Evolutionary conservation across 2,797 vertebrate genomes (phyloP), one percentile per base, ranked within the genome.

Genomic region (Borostomias antarcticus): DNA sequence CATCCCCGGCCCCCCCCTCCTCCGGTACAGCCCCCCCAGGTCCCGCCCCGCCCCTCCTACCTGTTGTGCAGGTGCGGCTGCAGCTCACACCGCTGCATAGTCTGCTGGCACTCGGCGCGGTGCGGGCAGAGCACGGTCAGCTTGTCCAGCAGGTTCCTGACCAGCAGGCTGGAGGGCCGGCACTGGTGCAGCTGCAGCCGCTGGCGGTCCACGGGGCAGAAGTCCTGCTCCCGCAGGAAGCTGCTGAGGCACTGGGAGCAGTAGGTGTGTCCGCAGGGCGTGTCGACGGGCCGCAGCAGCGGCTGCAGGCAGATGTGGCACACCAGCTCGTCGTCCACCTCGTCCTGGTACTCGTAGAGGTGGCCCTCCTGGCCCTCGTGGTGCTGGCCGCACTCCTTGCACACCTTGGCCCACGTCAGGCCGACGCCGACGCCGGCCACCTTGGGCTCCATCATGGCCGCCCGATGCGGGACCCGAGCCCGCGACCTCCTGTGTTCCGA

Each of bases 281-380:
- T 98, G 87, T 98, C 96, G 94, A 96, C 94, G 0, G 96, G 96
- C 66, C 88, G 92, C 68, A 96, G 91, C 56, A 98, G 83, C 0
- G 96, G 95, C 88, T 97, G 95, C 68, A 98, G 92, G 75, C 96
- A 98, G 79, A 97, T 98, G 83, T 97, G 95, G 78, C 96, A 98
- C 62, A 94, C 86, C 72, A 98, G 86, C 70, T 97, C 96, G 10
- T 98, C 95, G 0, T 98, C 96, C 83, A 96, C 96, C 30, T 98
- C 95, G 0, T 96, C 94, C 79, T 93, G 93, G 86, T 97, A 98
- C 85, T 97, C 95, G 50, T 95, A 98, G 62, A 98, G 88, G 73
- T 98, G 96, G 78, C 90, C 93, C 64, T 97, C 95, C 40, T 82
- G 87, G 62, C 89, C 74, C 17, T 92, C 89, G 15, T 98, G 96